Evolutionary conservation across 2,888 invertebrate species (phyloP).

Genomic region (Drosophila putrida): DNA sequence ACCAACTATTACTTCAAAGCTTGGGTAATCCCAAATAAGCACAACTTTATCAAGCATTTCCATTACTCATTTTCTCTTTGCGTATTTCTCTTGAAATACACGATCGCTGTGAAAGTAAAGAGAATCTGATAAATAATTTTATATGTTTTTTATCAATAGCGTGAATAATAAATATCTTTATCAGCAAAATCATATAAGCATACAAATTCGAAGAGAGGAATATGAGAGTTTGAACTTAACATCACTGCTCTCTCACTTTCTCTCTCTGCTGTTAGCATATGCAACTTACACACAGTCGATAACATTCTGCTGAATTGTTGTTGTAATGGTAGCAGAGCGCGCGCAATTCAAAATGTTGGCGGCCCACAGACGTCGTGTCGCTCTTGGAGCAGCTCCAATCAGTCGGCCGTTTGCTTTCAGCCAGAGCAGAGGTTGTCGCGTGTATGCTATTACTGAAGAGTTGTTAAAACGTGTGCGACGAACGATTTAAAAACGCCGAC

Average conservation of each 20-base stretch:
- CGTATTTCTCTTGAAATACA: background rate
- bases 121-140: background rate
- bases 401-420: constrained; percentile 66
- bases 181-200: background rate
- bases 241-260: constrained; percentile 6
- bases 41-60: background rate
- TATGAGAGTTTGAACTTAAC: constrained; percentile 22
- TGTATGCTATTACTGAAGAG: constrained; percentile 40
- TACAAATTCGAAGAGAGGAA: constrained; percentile 34
- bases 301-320: constrained; percentile 23
- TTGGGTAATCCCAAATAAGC: background rate
- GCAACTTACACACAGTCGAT: constrained; percentile 33
- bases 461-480: constrained; percentile 60
- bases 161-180: constrained; percentile 4
- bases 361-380: constrained; percentile 14
- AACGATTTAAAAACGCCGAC: constrained; percentile 43
- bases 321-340: constrained; percentile 37
- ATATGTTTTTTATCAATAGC: constrained; percentile 9
- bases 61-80: background rate
- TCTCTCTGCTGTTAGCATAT: constrained; percentile 6
- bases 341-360: constrained; percentile 46
- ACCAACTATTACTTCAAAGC: background rate
- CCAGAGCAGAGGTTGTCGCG: constrained; percentile 66
- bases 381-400: constrained; percentile 48
- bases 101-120: background rate